Evolutionary conservation across 2,113 vertebrate genomes (phyloP).

Genomic region (Sylvilagus bachmani): DNA sequence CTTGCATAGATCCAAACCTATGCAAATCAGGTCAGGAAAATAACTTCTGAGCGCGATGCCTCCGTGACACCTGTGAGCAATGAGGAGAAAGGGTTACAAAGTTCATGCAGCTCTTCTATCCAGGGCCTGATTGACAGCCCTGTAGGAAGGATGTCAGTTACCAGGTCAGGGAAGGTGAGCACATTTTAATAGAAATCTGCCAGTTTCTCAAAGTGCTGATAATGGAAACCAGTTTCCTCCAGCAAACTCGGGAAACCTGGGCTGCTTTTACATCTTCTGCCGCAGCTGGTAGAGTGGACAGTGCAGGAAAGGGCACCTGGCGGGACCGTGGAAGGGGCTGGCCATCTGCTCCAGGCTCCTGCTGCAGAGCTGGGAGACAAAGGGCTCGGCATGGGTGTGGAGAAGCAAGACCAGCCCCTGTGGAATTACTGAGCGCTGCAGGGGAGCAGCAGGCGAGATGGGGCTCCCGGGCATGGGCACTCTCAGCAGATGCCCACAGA

Average conservation of each 20-base stretch:
- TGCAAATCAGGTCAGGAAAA: slow-evolving; percentile 48
- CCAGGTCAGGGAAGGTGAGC: slow-evolving; percentile 38
- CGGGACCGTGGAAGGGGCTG: background rate
- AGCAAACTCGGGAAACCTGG: background rate
- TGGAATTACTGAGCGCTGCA: background rate
- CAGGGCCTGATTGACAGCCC: slow-evolving; percentile 53
- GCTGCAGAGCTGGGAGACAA: background rate
- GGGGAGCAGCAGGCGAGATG: background rate
- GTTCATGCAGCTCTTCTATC: background rate
- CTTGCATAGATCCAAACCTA: slow-evolving; percentile 54
- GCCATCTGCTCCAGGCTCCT: background rate
- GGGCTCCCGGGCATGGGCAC: background rate
- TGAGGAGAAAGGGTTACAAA: background rate
- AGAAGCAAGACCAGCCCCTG: background rate
- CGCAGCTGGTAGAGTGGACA: background rate
- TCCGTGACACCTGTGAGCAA: slow-evolving; percentile 56
- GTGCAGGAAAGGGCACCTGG: background rate
- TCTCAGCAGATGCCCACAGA: too few species aligned
- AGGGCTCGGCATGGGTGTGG: accelerated
- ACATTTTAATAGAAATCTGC: slow-evolving; percentile 28
- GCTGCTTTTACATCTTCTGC: background rate
- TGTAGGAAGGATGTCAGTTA: slow-evolving; percentile 71
- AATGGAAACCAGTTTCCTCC: background rate
- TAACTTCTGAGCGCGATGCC: background rate
- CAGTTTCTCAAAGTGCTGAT: slow-evolving; percentile 19